phyloP scores from a whole-genome alignment of 2,888 invertebrate species.

The Parnassius smintheus region DNA sequence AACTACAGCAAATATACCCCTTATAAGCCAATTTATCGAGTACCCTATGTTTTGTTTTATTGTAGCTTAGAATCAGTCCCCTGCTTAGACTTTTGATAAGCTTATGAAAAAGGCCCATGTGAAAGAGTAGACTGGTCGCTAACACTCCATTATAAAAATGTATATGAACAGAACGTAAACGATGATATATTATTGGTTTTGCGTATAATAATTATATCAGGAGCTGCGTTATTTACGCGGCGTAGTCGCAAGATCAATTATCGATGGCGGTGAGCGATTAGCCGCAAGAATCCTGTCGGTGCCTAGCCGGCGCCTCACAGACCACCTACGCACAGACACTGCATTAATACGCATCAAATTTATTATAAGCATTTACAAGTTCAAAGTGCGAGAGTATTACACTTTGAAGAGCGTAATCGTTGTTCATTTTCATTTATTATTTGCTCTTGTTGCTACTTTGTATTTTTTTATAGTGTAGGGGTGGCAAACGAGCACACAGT shows the following conservation, averaged over 20 bases:
- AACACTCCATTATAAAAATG: not conserved
- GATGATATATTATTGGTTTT: too few species aligned
- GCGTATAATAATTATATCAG: not conserved
- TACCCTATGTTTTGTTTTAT: too few species aligned
- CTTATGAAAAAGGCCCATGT: too few species aligned
- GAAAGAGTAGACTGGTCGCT: not conserved
- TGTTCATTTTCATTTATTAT: not conserved
- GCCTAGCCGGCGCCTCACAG: constrained; percentile 8
- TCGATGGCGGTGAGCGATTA: constrained; percentile 28
- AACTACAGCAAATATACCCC: too few species aligned
- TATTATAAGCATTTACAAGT: not conserved
- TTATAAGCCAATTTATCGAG: too few species aligned
- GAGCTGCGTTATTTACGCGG: constrained; percentile 18
- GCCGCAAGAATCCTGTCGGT: constrained; percentile 18
- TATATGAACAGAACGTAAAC: too few species aligned
- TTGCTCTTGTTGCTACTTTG: not conserved
- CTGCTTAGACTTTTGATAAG: too few species aligned
- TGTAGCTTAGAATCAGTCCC: too few species aligned
- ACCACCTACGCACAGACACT: constrained; percentile 11
- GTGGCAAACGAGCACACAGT: too few species aligned
- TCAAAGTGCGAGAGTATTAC: not conserved
- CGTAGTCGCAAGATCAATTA: constrained; percentile 25
- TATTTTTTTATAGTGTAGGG: too few species aligned
- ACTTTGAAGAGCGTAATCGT: constrained; percentile 4
- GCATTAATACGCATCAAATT: constrained; percentile 1